Evolutionary conservation across 2,797 vertebrate genomes (phyloP).

Genomic region (Bovichtus diacanthus): DNA sequence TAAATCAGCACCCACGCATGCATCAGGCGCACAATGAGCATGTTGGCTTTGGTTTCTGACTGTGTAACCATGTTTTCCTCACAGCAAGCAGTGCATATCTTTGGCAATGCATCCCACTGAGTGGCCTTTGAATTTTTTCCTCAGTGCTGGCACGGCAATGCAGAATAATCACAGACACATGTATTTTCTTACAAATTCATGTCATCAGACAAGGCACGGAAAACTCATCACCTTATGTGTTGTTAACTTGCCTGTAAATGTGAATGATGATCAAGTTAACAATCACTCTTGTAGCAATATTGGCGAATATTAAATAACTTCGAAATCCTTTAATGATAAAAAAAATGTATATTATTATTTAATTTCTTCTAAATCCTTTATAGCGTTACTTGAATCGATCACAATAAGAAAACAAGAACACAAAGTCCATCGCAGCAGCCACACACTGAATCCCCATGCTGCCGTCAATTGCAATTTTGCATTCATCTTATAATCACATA

Average conservation of each 20-base stretch:
- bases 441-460: background rate
- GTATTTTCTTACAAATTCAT: conserved; percentile 15
- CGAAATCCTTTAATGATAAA: background rate
- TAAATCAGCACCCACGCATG: background rate
- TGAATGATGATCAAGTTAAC: background rate
- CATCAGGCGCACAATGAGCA: conserved; percentile 31
- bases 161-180: conserved; percentile 11
- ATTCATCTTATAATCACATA: conserved; percentile 12
- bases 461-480: conserved; percentile 5
- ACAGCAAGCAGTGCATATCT: conserved; percentile 39
- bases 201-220: background rate
- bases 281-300: background rate
- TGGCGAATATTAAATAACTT: background rate
- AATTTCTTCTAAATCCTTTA: background rate
- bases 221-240: background rate
- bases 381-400: background rate
- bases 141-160: conserved; percentile 4
- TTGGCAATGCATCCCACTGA: conserved; percentile 39
- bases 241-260: background rate
- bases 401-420: conserved; percentile 1
- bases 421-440: background rate
- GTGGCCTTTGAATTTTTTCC: conserved; percentile 43
- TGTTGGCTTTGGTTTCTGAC: conserved; percentile 32
- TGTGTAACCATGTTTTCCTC: conserved; percentile 55
- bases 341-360: no score